Conservation (phyloP, 2,113 vertebrate species). For the Excalfactoria chinensis region DNA sequence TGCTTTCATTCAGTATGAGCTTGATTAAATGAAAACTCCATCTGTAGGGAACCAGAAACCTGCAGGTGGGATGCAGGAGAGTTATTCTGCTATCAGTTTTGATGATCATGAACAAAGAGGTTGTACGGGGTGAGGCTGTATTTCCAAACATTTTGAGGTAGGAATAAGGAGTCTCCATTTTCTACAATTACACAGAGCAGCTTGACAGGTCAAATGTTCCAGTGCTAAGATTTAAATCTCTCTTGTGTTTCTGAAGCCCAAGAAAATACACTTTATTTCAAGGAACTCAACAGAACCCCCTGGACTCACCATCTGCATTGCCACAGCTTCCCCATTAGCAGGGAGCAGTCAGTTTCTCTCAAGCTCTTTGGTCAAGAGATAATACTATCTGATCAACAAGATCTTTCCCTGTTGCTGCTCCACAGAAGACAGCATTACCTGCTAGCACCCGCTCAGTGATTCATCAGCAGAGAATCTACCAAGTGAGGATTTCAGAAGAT, state of each 20-base stretch:
- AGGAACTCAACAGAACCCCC: background rate
- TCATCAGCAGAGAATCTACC: background rate
- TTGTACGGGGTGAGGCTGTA: background rate
- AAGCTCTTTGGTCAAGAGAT: background rate
- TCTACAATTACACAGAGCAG: background rate
- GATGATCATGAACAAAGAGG: constrained; percentile 8
- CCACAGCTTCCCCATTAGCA: background rate
- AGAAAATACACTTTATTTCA: background rate
- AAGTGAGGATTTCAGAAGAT: background rate
- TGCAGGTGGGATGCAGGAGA: background rate
- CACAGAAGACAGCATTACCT: background rate
- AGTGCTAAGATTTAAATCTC: background rate
- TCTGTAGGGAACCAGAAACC: constrained; percentile 48
- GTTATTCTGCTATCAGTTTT: background rate
- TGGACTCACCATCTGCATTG: background rate
- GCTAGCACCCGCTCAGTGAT: too few relatives aligned
- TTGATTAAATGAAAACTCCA: constrained; percentile 66
- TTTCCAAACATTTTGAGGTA: background rate
- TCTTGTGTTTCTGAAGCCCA: background rate
- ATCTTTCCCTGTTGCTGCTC: background rate
- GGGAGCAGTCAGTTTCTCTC: background rate
- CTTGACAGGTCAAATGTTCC: background rate
- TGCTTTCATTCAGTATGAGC: constrained; percentile 55
- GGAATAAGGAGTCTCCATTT: background rate
- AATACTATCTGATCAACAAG: too few relatives aligned